These are phyloP conservation scores for Cotesia vestalis DNA, from an alignment of 1,140 invertebrate species.

Conservation along the genomic window DNA sequence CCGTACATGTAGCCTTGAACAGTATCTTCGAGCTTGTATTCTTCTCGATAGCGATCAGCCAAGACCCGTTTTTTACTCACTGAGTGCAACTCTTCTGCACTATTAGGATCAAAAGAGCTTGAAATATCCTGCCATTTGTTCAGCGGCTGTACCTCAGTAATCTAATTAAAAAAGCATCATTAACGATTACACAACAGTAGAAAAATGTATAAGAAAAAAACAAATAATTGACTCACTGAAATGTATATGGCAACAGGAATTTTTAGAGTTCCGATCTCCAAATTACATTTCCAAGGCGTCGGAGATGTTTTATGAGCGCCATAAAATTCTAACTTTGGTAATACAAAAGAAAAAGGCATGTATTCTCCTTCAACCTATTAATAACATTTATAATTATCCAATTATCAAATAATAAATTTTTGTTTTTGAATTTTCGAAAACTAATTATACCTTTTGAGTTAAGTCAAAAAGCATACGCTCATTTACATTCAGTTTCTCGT, in stretches of 20 bases:
- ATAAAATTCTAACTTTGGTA: conserved; percentile 43
- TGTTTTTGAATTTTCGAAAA: background rate
- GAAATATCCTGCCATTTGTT: conserved; percentile 2
- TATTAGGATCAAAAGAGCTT: background rate
- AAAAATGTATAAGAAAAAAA: background rate
- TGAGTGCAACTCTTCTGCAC: conserved; percentile 3
- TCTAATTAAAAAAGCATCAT: conserved; percentile 4
- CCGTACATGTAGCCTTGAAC: conserved; percentile 49
- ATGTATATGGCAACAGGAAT: conserved; percentile 42
- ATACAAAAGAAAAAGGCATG: conserved; percentile 39
- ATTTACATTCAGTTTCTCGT: conserved; percentile 17
- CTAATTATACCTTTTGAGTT: conserved; percentile 2
- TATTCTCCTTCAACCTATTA: conserved; percentile 41
- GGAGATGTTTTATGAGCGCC: conserved; percentile 10
- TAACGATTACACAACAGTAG: background rate
- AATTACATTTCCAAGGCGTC: conserved; percentile 35
- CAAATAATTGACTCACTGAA: conserved; percentile 37
- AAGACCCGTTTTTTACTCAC: conserved; percentile 9
- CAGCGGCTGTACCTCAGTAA: background rate
- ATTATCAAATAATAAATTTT: background rate
- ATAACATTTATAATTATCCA: background rate
- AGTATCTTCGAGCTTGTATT: conserved; percentile 35
- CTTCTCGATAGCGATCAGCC: conserved; percentile 40
- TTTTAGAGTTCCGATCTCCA: conserved; percentile 38
- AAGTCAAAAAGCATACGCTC: conserved; percentile 18